Percentiles rank a stretch among this genome's conserved stretches.
These are phyloP conservation scores for Hystrix cristata DNA, from an alignment of 2,113 vertebrate genomes.

Conservation along the genomic window DNA sequence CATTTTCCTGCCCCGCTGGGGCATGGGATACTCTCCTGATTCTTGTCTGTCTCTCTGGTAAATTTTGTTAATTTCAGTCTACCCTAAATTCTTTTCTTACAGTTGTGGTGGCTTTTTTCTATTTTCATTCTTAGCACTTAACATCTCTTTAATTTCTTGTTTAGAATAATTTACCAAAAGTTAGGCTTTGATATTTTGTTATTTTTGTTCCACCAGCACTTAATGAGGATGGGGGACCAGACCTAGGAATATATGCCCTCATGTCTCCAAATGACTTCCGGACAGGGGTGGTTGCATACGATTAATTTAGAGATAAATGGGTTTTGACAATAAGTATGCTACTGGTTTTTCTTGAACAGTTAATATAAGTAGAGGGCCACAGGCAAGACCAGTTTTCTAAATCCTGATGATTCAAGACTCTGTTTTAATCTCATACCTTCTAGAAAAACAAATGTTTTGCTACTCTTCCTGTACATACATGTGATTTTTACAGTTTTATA, in stretches of 20 bases:
- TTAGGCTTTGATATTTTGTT: neutral
- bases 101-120: neutral
- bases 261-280: neutral
- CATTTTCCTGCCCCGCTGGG: neutral
- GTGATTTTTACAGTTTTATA: neutral
- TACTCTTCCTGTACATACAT: neutral
- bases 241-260: too few species aligned
- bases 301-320: neutral
- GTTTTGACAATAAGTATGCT: neutral
- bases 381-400: neutral
- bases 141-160: neutral
- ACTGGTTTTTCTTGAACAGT: neutral
- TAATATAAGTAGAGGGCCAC: neutral
- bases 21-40: neutral
- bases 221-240: neutral
- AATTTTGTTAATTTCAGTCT: neutral
- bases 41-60: neutral
- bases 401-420: neutral
- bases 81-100: neutral
- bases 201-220: neutral
- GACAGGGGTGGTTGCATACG: neutral
- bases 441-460: neutral
- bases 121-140: neutral
- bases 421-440: neutral
- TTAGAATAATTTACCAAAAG: neutral